Evolutionary conservation across 23 tunicate species (phyloP), one percentile per base, ranked within the genome.

Genomic region (Trididemnum clinides): DNA sequence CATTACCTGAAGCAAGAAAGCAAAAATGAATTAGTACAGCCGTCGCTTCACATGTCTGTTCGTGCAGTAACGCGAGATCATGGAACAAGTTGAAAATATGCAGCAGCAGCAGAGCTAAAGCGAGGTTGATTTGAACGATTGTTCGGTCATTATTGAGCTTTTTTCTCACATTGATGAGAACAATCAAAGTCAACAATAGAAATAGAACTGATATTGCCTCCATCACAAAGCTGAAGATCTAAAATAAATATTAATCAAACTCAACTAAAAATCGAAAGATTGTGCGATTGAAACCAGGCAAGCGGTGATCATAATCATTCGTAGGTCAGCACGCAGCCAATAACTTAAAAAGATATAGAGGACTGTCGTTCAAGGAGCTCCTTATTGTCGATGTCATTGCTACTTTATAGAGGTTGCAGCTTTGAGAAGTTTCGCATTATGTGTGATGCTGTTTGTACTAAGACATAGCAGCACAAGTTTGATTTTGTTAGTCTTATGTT

Each of bases 111-210:
- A 90, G 32, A 28, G 86, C 63, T 31, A 90, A 15, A 0, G 89
- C 63, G 35, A 90, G 84, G 71, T 72, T 78, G 6, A 90, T 90
- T 76, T 90, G 95, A 28, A 90, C 86, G 18, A 86, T 71, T 33
- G 64, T 88, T 4, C 95, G 79, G 49, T 90, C 95, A 15, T 80
- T 82, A 21, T 80, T 64, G 27, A 90, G 62, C 23, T 44, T 71
- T 23, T 80, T 85, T 0, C 95, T 82, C 0, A 90, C 86, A 27
- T 39, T 37, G 32, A 90, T 71, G 10, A 90, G 82, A 10, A 85
- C 30, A 6, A 50, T 33, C 20, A 82, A 0, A 28, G 89, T 85
- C 22, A 80, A 28, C 33, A 90, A 6, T 50, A 90, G 77, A 39
- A 51, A 85, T 6, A 90, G 7, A 19, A 85, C 50, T 51, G 86